Conservation (phyloP, 2,113 vertebrate genomes). For the Chaetodon auriga region DNA sequence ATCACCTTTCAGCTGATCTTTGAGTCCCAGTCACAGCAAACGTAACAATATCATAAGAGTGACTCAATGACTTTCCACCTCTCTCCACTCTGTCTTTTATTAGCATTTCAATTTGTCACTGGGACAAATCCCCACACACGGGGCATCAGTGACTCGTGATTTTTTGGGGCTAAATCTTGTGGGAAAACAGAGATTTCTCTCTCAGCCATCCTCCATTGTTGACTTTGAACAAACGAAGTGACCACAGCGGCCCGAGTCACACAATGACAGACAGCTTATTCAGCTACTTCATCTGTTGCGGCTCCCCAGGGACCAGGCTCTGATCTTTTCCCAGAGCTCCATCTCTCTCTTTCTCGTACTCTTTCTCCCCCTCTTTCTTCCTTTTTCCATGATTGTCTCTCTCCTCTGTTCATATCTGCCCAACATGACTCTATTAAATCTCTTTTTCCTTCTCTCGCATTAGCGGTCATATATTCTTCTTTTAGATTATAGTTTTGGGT, state of each 20-base stretch:
- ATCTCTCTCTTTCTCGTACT: constrained; percentile 69
- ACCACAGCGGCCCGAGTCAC: constrained; percentile 80
- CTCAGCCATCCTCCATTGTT: constrained; percentile 79
- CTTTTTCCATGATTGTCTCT: constrained; percentile 44
- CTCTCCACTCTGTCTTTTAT: constrained; percentile 54
- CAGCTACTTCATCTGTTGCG: constrained; percentile 84
- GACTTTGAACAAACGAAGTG: constrained; percentile 81
- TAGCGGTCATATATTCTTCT: neutral
- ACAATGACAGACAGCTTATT: constrained; percentile 86
- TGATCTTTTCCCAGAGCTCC: constrained; percentile 84
- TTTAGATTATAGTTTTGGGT: neutral
- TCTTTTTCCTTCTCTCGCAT: neutral
- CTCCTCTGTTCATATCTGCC: constrained; percentile 36
- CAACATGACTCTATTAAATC: constrained; percentile 41
- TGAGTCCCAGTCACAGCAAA: constrained; percentile 24
- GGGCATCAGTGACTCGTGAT: constrained; percentile 57
- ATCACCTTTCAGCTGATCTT: constrained; percentile 23
- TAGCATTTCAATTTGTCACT: constrained; percentile 72
- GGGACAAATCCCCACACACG: constrained; percentile 62
- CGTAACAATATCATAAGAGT: constrained; percentile 48
- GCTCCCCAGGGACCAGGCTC: constrained; percentile 80
- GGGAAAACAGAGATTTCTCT: constrained; percentile 81
- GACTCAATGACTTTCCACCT: constrained; percentile 43
- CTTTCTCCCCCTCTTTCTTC: constrained; percentile 54
- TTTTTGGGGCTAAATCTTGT: constrained; percentile 76